These are phyloP conservation scores for Heteromormyrus szaboi DNA, from an alignment of 2,797 vertebrate genomes.

Conservation along the genomic window DNA sequence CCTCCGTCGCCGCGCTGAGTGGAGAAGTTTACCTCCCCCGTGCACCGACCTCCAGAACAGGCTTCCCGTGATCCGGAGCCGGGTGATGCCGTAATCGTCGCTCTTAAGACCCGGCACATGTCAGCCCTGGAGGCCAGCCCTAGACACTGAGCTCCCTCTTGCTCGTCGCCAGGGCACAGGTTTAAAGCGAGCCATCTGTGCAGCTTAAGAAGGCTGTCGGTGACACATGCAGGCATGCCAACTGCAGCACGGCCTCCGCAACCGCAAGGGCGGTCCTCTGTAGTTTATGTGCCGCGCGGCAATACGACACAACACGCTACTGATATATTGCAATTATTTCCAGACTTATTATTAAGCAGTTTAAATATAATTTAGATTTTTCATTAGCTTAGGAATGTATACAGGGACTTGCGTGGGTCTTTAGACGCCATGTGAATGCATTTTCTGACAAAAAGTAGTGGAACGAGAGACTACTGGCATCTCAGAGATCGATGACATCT, in stretches of 20 bases:
- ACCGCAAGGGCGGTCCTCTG: background rate
- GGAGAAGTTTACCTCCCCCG: slow-evolving; percentile 1
- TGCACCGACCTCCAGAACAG: background rate
- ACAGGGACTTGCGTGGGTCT: background rate
- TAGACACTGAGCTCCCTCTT: slow-evolving; percentile 1
- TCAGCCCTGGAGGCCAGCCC: slow-evolving; percentile 15
- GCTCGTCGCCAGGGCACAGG: background rate
- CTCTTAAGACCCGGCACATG: slow-evolving; percentile 22
- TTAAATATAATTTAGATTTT: background rate
- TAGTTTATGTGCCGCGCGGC: background rate
- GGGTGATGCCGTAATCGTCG: slow-evolving; percentile 19
- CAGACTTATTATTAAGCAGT: background rate
- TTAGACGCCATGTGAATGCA: background rate
- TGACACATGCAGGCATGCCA: background rate
- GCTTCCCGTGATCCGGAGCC: slow-evolving; percentile 5
- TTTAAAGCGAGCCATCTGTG: slow-evolving; percentile 11
- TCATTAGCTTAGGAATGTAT: background rate
- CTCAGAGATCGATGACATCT: slow-evolving; percentile 2
- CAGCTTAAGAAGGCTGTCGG: slow-evolving; percentile 10
- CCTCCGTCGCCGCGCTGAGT: background rate
- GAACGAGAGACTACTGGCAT: slow-evolving; percentile 1
- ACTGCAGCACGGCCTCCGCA: background rate
- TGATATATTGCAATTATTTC: background rate
- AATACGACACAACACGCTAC: background rate
- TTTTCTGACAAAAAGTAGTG: background rate